Evolutionary conservation across 1,140 invertebrate genomes (phyloP).

Genomic region (Halyomorpha halys): DNA sequence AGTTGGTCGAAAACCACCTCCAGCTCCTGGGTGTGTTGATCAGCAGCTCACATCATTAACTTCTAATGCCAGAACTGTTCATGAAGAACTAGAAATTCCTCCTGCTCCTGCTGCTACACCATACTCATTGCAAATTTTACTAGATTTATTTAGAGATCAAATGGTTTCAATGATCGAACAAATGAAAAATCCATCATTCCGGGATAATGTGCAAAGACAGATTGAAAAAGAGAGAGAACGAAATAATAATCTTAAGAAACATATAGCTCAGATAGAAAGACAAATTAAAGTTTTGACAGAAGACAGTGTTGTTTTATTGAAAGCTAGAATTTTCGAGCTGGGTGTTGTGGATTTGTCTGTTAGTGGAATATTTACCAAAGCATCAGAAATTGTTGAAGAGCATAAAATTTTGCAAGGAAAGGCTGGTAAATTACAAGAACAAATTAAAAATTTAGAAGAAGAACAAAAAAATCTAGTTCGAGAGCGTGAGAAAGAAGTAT

Average conservation of each 20-base stretch:
- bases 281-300: constrained; percentile 81
- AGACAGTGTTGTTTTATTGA: constrained; percentile 76
- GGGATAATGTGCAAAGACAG: constrained; percentile 54
- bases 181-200: constrained; percentile 69
- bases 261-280: constrained; percentile 77
- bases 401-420: constrained; percentile 72
- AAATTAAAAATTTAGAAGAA: constrained; percentile 27
- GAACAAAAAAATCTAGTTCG: constrained; percentile 24
- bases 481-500: constrained; percentile 28
- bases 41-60: constrained; percentile 50
- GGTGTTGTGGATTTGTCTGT: constrained; percentile 73
- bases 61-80: constrained; percentile 49
- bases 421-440: not conserved
- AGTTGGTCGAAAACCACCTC: constrained; percentile 36
- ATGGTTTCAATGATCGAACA: constrained; percentile 68
- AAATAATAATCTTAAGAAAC: constrained; percentile 63
- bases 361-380: constrained; percentile 73
- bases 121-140: constrained; percentile 73
- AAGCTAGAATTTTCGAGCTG: constrained; percentile 79
- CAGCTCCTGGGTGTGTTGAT: constrained; percentile 74
- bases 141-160: constrained; percentile 70
- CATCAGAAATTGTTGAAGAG: constrained; percentile 80
- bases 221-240: constrained; percentile 66
- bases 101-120: constrained; percentile 62
- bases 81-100: constrained; percentile 70